Percentiles rank a stretch among this genome's conserved stretches.
Evolutionary conservation across 2,113 vertebrate genomes (phyloP).

Genomic region (Saguinus imperator): DNA sequence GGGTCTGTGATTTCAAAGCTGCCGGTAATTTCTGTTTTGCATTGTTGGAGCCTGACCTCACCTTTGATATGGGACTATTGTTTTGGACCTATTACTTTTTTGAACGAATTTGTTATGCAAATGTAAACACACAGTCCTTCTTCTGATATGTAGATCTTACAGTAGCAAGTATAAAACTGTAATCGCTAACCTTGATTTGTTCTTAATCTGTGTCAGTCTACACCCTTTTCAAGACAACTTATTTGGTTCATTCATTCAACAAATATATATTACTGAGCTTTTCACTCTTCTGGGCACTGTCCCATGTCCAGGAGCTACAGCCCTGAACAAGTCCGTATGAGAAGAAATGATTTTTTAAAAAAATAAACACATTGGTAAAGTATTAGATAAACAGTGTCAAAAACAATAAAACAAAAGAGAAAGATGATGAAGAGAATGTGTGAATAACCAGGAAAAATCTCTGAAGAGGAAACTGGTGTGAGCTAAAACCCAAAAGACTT

Average conservation of each 20-base stretch:
- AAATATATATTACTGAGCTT: neutral
- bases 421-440: neutral
- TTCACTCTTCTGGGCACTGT: neutral
- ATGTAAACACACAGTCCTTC: neutral
- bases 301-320: neutral
- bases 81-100: neutral
- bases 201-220: neutral
- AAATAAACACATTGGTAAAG: neutral
- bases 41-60: neutral
- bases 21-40: neutral
- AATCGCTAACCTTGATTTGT: neutral
- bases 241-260: neutral
- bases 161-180: neutral
- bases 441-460: neutral
- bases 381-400: neutral
- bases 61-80: slow-evolving; percentile 31
- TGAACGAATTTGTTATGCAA: slow-evolving; percentile 58
- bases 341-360: neutral
- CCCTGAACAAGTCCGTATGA: neutral
- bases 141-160: slow-evolving; percentile 51
- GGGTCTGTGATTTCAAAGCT: neutral
- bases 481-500: neutral
- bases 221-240: neutral
- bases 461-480: neutral
- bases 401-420: neutral